These are phyloP conservation scores for Epistrophella euchroma DNA, from an alignment of 2,888 invertebrate species.

Conservation along the genomic window DNA sequence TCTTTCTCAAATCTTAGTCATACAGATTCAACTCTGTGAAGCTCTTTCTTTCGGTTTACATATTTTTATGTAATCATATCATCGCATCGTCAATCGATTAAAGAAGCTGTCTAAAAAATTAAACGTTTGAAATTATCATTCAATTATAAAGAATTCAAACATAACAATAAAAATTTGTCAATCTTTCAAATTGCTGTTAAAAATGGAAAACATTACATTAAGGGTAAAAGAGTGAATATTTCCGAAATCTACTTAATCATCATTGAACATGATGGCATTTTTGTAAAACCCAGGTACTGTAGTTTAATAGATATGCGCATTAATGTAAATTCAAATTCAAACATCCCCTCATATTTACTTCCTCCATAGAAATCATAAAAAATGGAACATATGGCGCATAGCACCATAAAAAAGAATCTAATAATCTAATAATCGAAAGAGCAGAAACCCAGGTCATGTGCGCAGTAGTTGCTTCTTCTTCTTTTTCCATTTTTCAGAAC, in stretches of 20 bases:
- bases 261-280: neutral
- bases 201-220: neutral
- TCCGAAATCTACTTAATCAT: neutral
- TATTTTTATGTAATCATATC: no score
- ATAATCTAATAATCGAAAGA: constrained; percentile 9
- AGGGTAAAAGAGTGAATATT: neutral
- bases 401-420: neutral
- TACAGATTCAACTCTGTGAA: no score
- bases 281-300: no score
- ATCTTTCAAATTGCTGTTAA: neutral
- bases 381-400: constrained; percentile 35
- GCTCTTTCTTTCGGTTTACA: no score
- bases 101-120: no score
- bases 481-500: neutral
- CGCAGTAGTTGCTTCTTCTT: constrained; percentile 28
- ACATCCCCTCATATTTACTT: neutral
- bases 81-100: no score
- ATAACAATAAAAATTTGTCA: neutral
- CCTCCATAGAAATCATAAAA: neutral
- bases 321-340: neutral
- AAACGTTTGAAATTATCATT: neutral
- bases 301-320: neutral
- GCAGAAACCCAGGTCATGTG: constrained; percentile 27
- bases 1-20: no score
- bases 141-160: neutral